Evolutionary conservation across 2,797 vertebrate species (phyloP), one percentile per base, ranked within the genome.

Genomic region (Sebastes elongatus): DNA sequence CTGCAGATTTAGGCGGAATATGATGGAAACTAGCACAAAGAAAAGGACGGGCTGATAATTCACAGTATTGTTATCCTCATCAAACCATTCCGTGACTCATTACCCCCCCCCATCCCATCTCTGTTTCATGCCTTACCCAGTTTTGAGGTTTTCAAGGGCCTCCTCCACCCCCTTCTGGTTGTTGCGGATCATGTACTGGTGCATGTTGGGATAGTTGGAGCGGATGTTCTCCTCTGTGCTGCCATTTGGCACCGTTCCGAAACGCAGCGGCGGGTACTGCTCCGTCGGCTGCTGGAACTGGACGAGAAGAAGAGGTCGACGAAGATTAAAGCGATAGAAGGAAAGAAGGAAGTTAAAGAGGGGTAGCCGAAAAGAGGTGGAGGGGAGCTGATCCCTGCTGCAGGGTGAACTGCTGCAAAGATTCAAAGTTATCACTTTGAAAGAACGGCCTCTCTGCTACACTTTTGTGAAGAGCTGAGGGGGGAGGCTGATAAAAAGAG

Each of bases 161-260:
- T 98, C 97, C 89, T 98, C 97, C 56, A 98, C 97, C 0, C 97
- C 96, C 65, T 96, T 96, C 94, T 98, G 97, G 94, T 98, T 98
- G 95, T 97, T 97, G 46, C 96, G 96, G 74, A 97, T 96, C 97
- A 98, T 98, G 90, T 97, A 98, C 89, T 96, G 96, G 86, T 98
- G 97, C 97, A 98, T 98, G 91, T 96, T 97, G 20, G 97, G 97
- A 73, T 98, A 98, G 90, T 98, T 98, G 93, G 97, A 97, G 82
- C 97, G 97, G 78, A 98, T 98, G 88, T 98, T 98, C 90, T 98
- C 97, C 93, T 98, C 97, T 0, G 97, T 98, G 94, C 97, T 98
- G 56, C 97, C 97, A 13, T 98, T 98, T 18, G 97, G 97, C 82
- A 98, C 97, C 0, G 97, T 98, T 52, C 97, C 97, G 56, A 98